Percentiles rank a stretch among this genome's conserved stretches.
Conservation (phyloP, 2,797 vertebrate genomes). For the Triplophysa bombifrons region DNA sequence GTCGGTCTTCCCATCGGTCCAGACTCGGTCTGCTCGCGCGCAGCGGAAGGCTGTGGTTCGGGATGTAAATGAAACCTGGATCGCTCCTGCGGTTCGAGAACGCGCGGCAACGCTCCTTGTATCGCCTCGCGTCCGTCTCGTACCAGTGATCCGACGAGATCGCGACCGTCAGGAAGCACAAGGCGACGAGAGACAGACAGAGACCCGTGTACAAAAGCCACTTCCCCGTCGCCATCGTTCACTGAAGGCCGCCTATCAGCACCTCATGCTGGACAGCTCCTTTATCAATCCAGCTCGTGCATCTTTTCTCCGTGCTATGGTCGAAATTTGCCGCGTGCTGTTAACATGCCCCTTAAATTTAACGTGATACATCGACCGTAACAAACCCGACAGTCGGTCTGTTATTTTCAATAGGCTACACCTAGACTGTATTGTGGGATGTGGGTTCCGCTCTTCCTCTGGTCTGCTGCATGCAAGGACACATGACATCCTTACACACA, state of each 20-base stretch:
- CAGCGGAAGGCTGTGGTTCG: constrained; percentile 88
- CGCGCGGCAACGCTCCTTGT: constrained; percentile 85
- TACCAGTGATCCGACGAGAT: constrained; percentile 91
- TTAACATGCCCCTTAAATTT: constrained; percentile 3
- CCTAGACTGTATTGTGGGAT: constrained; percentile 7
- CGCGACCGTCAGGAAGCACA: constrained; percentile 87
- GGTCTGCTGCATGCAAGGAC: constrained; percentile 22
- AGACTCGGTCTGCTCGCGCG: constrained; percentile 80
- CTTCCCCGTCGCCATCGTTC: constrained; percentile 86
- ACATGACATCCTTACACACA: constrained; percentile 36
- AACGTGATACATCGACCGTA: background rate
- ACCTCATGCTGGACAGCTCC: constrained; percentile 54
- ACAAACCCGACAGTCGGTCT: background rate
- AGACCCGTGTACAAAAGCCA: constrained; percentile 87
- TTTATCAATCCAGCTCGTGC: constrained; percentile 20
- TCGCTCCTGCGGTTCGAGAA: constrained; percentile 84
- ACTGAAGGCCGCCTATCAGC: constrained; percentile 45
- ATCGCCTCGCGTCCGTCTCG: constrained; percentile 87
- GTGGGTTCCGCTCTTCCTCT: constrained; percentile 19
- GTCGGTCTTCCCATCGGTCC: constrained; percentile 83
- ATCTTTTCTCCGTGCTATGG: background rate
- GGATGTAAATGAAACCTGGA: constrained; percentile 89
- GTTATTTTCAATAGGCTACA: constrained; percentile 2
- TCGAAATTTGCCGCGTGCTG: background rate
- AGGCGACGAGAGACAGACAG: constrained; percentile 84